These are phyloP conservation scores for Ataeniobius toweri DNA, from an alignment of 2,797 vertebrate species.

Conservation along the genomic window DNA sequence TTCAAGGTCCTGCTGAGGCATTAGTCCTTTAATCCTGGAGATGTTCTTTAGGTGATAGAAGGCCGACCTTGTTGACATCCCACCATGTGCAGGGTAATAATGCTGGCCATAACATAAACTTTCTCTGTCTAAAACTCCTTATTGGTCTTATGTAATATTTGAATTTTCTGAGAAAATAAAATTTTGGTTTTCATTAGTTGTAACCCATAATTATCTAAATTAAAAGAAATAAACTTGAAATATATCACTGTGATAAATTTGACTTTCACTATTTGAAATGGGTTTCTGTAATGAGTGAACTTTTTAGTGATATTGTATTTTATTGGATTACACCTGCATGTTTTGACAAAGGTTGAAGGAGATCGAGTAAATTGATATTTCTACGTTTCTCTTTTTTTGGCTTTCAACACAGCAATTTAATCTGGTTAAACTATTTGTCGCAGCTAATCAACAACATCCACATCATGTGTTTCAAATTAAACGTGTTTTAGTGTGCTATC, in stretches of 20 bases:
- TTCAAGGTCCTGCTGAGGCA: no score
- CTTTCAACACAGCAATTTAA: constrained; percentile 20
- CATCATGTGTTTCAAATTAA: constrained; percentile 19
- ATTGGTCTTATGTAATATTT: neutral
- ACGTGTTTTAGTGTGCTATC: constrained; percentile 36
- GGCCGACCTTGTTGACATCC: neutral
- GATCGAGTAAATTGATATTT: neutral
- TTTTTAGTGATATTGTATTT: neutral
- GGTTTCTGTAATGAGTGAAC: neutral
- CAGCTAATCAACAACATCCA: constrained; percentile 13
- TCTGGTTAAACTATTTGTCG: constrained; percentile 33
- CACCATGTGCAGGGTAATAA: no score
- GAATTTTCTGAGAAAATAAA: neutral
- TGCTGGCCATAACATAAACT: neutral
- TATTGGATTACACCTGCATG: neutral
- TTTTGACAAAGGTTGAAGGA: neutral
- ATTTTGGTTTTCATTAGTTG: neutral
- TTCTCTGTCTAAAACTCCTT: neutral
- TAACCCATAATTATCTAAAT: neutral
- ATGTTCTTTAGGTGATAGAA: no score
- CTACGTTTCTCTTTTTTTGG: constrained; percentile 11
- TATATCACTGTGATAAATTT: neutral
- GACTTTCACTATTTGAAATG: neutral
- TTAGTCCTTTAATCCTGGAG: no score
- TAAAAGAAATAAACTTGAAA: neutral